Evolutionary conservation across 2,113 vertebrate species (phyloP).

Genomic region (Pluvianellus socialis): DNA sequence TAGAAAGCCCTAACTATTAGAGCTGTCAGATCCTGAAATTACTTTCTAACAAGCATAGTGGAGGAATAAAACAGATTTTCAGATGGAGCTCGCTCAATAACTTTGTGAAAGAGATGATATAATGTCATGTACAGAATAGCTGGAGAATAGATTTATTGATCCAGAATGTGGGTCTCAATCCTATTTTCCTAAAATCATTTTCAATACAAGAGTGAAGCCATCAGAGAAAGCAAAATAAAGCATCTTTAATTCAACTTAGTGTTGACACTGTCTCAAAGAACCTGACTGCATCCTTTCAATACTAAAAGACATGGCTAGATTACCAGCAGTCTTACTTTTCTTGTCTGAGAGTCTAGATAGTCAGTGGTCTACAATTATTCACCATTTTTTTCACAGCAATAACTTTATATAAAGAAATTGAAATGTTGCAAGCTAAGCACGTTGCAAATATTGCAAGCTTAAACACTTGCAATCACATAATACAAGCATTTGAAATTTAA

Average conservation of each 20-base stretch:
- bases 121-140: neutral
- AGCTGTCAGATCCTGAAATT: neutral
- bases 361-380: neutral
- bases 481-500: conserved; percentile 39
- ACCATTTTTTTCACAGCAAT: conserved; percentile 27
- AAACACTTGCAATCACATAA: conserved; percentile 63
- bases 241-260: neutral
- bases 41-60: neutral
- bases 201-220: neutral
- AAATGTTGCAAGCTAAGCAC: conserved; percentile 68
- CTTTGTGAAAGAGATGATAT: neutral
- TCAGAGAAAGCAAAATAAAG: conserved; percentile 9
- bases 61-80: neutral
- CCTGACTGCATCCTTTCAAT: neutral
- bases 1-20: neutral
- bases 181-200: conserved; percentile 13
- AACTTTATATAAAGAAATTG: conserved; percentile 66
- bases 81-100: neutral
- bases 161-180: neutral
- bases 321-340: neutral
- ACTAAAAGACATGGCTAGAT: neutral
- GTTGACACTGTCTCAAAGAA: neutral
- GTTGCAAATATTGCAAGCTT: too few species aligned
- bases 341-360: neutral
- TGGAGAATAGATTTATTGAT: conserved; percentile 4